These are phyloP conservation scores for Calyptommatus sinebrachiatus DNA, from an alignment of 2,113 vertebrate genomes.

Conservation along the genomic window DNA sequence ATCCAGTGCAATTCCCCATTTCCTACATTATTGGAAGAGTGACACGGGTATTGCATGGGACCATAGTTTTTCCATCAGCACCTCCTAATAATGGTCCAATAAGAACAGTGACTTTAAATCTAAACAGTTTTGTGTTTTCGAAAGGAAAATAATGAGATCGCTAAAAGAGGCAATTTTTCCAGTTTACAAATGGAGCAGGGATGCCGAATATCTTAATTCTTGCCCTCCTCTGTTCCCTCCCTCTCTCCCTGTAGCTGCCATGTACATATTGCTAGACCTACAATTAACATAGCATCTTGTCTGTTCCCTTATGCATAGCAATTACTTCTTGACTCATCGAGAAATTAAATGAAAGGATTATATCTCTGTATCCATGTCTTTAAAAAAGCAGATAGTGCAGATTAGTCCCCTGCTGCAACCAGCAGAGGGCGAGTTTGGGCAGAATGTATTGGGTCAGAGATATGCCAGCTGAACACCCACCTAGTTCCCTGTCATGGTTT, in stretches of 20 bases:
- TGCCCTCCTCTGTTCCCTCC: neutral
- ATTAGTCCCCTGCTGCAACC: neutral
- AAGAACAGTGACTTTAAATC: neutral
- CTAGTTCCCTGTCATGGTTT: no score
- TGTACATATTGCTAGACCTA: neutral
- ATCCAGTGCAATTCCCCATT: no score
- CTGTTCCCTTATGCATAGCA: conserved; percentile 5
- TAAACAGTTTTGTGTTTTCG: neutral
- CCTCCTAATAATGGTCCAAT: neutral
- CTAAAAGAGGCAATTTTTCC: neutral
- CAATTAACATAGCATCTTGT: conserved; percentile 19
- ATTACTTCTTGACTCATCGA: conserved; percentile 12
- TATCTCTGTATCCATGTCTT: no score
- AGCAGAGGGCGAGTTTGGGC: neutral
- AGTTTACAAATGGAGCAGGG: neutral
- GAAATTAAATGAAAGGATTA: neutral
- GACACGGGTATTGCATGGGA: no score
- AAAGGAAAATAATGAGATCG: neutral
- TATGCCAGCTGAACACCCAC: no score
- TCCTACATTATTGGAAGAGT: no score
- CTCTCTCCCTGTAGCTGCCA: neutral
- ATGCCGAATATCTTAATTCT: neutral
- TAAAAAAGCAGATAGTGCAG: neutral
- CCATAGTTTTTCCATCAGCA: no score
- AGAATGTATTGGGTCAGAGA: neutral